Base-by-base conservation (phyloP, 2,797 vertebrate genomes). In the Nannoperca obscura region DNA sequence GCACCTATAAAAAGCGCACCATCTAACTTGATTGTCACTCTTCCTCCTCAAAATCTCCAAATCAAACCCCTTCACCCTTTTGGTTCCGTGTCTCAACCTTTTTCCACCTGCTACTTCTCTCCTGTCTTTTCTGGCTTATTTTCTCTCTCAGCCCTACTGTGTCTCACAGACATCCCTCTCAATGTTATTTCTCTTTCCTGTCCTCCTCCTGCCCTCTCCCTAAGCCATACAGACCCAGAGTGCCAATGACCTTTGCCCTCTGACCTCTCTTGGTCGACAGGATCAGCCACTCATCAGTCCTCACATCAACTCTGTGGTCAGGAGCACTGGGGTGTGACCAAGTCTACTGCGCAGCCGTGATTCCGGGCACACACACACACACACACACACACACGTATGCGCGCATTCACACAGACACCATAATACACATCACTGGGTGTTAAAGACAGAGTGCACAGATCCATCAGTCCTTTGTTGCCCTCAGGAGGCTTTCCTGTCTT, bases 231-330 rank as follows among this genome's bases (percentile, higher is more conserved):
- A 86, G 78, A 81, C 69, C 34, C 54, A 73, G 53, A 80, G 70
- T 52, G 55, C 53, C 74, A 78, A 12, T 80, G 85, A 90, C 76
- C 87, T 86, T 80, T 92, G 76, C 59, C 78, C 82, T 75, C 19
- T 85, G 77, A 81, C 88, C 84, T 79, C 66, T 85, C 57, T 52
- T 59, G 70, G 69, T 88, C 40, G 30, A 71, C 82, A 52, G 50
- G 75, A 86, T 80, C 84, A 82, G 71, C 76, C 55, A 19, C 73
- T 87, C 88, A 86, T 91, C 84, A 83, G 61, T 71, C 73, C 71
- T 78, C 71, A 22, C 64, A 86, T 80, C 74, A 80, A 24, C 64
- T 73, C 57, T 19, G 70, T 38, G 71, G 64, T 67, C 62, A 65
- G 71, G 62, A 78, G 74, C 71, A 58, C 40, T 38, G 58, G 63